Evolutionary conservation across 2,797 vertebrate species (phyloP).

Genomic region (Miichthys miiuy): DNA sequence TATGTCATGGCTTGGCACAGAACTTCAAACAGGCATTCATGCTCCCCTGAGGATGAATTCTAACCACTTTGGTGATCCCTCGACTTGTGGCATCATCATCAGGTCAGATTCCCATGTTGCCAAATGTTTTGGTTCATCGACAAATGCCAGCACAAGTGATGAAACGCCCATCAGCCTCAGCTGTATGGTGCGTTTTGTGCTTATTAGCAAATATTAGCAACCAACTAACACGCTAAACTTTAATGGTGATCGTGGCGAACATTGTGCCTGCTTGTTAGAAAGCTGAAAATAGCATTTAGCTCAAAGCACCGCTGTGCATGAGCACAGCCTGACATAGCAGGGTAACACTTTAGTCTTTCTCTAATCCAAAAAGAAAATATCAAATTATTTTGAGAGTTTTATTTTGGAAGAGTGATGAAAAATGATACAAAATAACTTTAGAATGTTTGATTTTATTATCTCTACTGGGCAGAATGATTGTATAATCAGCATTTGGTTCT

Average conservation of each 20-base stretch:
- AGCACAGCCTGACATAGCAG: neutral
- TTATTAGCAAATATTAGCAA: neutral
- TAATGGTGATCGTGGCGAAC: neutral
- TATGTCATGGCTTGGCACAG: neutral
- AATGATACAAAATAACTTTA: no score
- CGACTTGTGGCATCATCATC: no score
- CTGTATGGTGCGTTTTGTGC: no score
- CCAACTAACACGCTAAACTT: neutral
- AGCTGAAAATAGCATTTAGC: neutral
- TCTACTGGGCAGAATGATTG: neutral
- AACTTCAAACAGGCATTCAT: neutral
- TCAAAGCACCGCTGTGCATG: neutral
- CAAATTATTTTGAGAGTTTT: neutral
- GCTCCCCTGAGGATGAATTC: neutral
- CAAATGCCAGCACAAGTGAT: no score
- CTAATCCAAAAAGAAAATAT: neutral
- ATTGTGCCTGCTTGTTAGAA: neutral
- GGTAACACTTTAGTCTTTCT: neutral
- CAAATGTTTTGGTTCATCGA: no score
- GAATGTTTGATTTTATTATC: no score
- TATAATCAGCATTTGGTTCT: neutral
- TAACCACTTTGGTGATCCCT: no score
- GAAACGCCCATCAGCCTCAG: no score
- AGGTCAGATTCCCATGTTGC: no score
- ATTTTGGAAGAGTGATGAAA: neutral